Conservation (phyloP, 2,113 vertebrate genomes). For the Heloderma charlesbogerti region DNA sequence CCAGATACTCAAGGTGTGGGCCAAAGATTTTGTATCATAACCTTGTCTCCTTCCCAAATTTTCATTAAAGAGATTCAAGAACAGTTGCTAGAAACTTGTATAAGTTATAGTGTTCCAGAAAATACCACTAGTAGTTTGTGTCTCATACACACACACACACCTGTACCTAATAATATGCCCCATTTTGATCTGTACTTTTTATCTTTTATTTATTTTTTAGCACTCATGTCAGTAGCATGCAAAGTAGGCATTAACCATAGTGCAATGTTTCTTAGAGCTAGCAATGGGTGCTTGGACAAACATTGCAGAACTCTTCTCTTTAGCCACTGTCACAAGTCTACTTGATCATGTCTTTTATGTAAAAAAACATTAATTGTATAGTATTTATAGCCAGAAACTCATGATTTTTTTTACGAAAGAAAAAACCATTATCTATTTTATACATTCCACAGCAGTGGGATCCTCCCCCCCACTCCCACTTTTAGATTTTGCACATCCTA, state of each 20-base stretch:
- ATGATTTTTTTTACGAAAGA: background rate
- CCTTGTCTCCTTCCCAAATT: background rate
- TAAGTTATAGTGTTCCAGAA: background rate
- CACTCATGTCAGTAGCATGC: background rate
- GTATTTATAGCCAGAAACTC: background rate
- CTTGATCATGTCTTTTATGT: background rate
- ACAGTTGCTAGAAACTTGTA: no score
- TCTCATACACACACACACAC: no score
- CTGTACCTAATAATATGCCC: background rate
- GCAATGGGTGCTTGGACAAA: background rate
- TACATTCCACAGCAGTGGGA: background rate
- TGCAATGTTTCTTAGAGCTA: background rate
- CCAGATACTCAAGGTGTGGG: background rate
- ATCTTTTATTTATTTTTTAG: background rate
- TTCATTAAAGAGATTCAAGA: background rate
- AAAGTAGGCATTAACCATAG: background rate
- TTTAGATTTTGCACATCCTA: background rate
- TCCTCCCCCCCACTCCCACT: background rate
- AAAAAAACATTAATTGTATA: no score
- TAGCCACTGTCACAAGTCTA: background rate
- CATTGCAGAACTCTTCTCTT: background rate
- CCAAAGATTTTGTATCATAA: background rate
- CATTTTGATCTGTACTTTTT: background rate
- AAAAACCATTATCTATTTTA: background rate
- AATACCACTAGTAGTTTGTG: background rate